These are phyloP conservation scores for Etheostoma perlongum DNA, from an alignment of 2,797 vertebrate species.

Conservation along the genomic window DNA sequence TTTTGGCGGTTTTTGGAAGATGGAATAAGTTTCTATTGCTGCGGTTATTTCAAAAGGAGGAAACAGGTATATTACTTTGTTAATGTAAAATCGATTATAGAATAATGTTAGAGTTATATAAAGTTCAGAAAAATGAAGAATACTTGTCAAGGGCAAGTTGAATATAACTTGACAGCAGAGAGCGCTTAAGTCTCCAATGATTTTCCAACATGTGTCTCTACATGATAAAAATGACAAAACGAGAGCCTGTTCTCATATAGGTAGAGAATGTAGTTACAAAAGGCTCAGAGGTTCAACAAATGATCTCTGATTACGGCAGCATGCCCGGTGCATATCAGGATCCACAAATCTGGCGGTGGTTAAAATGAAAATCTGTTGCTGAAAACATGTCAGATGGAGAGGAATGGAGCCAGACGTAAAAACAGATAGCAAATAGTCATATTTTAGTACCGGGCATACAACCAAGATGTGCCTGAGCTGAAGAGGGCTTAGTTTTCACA, in stretches of 20 bases:
- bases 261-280: slow-evolving; percentile 9
- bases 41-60: slow-evolving; percentile 17
- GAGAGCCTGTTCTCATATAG: not conserved
- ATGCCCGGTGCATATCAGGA: slow-evolving; percentile 25
- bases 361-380: slow-evolving; percentile 26
- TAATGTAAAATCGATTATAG: slow-evolving; percentile 15
- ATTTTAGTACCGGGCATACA: slow-evolving; percentile 18
- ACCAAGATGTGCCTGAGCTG: slow-evolving; percentile 21
- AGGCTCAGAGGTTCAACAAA: slow-evolving; percentile 20
- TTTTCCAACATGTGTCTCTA: not conserved
- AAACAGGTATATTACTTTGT: slow-evolving; percentile 16
- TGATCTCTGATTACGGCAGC: slow-evolving; percentile 38
- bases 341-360: slow-evolving; percentile 31
- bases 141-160: slow-evolving; percentile 7
- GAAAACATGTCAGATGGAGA: slow-evolving; percentile 36
- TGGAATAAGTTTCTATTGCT: slow-evolving; percentile 25
- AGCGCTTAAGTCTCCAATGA: not conserved
- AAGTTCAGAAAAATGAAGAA: not conserved
- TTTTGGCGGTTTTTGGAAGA: slow-evolving; percentile 29
- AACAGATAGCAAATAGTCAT: slow-evolving; percentile 22
- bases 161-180: not conserved
- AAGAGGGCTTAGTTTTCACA: slow-evolving; percentile 31
- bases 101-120: not conserved
- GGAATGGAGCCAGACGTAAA: slow-evolving; percentile 20
- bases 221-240: slow-evolving; percentile 16